Evolutionary conservation across 2,888 invertebrate genomes (phyloP).

Genomic region (Stenodema calcarata): DNA sequence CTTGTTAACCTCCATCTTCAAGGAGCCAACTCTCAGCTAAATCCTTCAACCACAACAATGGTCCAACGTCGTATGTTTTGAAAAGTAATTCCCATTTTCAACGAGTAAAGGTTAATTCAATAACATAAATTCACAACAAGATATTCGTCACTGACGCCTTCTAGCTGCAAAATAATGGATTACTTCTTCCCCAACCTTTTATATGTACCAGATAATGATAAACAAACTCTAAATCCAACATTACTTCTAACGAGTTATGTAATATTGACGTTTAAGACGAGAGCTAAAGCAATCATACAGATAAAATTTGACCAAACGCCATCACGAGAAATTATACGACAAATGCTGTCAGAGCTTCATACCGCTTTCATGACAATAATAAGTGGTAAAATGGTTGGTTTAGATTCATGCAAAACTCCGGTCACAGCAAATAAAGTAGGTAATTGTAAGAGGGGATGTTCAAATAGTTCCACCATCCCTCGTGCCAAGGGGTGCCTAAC

Average conservation of each 20-base stretch:
- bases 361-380: background rate
- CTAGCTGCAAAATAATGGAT: too few species aligned
- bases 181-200: too few species aligned
- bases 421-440: background rate
- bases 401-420: background rate
- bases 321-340: background rate
- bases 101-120: too few species aligned
- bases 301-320: background rate
- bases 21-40: too few species aligned
- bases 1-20: too few species aligned
- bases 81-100: too few species aligned
- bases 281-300: background rate
- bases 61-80: too few species aligned
- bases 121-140: too few species aligned
- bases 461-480: background rate
- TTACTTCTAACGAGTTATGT: background rate
- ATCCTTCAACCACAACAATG: too few species aligned
- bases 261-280: background rate
- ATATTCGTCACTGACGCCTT: too few species aligned
- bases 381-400: background rate
- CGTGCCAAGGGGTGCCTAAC: background rate
- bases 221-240: background rate
- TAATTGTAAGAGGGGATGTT: background rate
- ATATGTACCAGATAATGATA: background rate
- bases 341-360: background rate